A percentile compares a stretch with the other conserved stretches of the same genome.
These are phyloP conservation scores for Andinoacara biseriatus DNA, from an alignment of 2,113 vertebrate genomes.

Conservation along the genomic window DNA sequence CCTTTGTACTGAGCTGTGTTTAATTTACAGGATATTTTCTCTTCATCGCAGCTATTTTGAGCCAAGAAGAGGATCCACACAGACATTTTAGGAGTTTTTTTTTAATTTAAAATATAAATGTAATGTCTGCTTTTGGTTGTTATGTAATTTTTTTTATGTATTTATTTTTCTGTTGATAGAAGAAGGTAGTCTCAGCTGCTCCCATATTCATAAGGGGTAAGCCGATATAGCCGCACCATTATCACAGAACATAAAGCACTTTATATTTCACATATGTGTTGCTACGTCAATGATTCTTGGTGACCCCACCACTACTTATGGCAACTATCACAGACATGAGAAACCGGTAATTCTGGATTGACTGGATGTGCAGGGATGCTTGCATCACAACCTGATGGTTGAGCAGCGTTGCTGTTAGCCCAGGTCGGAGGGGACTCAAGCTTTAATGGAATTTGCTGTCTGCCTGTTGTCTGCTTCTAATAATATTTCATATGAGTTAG, in stretches of 20 bases:
- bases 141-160: no score
- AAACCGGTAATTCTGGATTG: neutral
- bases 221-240: neutral
- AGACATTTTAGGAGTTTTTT: neutral
- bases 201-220: no score
- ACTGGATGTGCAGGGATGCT: no score
- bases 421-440: neutral
- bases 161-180: no score
- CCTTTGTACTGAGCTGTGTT: slow-evolving; percentile 23
- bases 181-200: no score
- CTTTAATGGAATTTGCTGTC: neutral
- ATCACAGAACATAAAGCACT: neutral
- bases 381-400: no score
- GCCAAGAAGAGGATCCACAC: neutral
- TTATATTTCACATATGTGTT: neutral
- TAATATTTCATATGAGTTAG: neutral
- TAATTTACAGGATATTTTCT: slow-evolving; percentile 49
- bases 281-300: neutral
- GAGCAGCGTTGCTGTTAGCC: neutral
- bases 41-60: slow-evolving; percentile 46
- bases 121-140: neutral
- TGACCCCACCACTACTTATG: neutral
- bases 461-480: neutral
- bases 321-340: neutral
- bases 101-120: slow-evolving; percentile 13